phyloP scores from a whole-genome alignment of 1,140 invertebrate genomes.

The Drosophila bocqueti region DNA sequence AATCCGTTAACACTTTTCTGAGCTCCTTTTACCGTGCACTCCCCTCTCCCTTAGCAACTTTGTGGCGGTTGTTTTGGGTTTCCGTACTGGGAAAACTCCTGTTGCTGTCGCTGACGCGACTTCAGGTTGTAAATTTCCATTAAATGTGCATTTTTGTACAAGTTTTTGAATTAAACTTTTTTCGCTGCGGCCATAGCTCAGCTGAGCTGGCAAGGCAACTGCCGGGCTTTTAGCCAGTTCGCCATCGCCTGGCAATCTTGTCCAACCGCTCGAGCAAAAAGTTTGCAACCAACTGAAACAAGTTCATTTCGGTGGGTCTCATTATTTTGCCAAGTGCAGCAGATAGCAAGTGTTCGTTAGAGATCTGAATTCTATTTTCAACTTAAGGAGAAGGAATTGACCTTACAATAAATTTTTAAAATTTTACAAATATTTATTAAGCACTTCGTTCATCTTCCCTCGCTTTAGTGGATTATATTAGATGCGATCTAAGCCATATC shows the following conservation, averaged over 20 bases:
- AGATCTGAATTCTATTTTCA: not conserved
- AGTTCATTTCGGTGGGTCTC: conserved; percentile 69
- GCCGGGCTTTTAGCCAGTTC: conserved; percentile 38
- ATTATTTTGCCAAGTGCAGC: conserved; percentile 62
- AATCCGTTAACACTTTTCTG: conserved; percentile 81
- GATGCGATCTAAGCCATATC: not conserved
- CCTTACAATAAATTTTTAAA: not conserved
- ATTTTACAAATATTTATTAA: not conserved
- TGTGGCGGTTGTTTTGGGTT: conserved; percentile 71
- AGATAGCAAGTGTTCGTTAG: conserved; percentile 8
- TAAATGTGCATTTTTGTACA: conserved; percentile 85
- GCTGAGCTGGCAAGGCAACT: conserved; percentile 49
- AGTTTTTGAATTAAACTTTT: conserved; percentile 85
- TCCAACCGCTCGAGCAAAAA: conserved; percentile 68
- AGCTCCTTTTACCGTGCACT: conserved; percentile 13
- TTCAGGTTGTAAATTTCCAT: conserved; percentile 84
- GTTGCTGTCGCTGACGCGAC: conserved; percentile 71
- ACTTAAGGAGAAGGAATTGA: not conserved
- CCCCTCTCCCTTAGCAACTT: conserved; percentile 54
- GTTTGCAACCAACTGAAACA: conserved; percentile 64
- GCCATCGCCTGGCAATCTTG: conserved; percentile 69
- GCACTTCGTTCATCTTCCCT: not conserved
- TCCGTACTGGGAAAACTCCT: conserved; percentile 54
- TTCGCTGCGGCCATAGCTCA: conserved; percentile 70
- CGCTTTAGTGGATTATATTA: not conserved